Percentiles rank a stretch among this genome's conserved stretches.
These are phyloP conservation scores for Odontamblyopus lacepedii DNA, from an alignment of 2,797 vertebrate species.

Conservation along the genomic window DNA sequence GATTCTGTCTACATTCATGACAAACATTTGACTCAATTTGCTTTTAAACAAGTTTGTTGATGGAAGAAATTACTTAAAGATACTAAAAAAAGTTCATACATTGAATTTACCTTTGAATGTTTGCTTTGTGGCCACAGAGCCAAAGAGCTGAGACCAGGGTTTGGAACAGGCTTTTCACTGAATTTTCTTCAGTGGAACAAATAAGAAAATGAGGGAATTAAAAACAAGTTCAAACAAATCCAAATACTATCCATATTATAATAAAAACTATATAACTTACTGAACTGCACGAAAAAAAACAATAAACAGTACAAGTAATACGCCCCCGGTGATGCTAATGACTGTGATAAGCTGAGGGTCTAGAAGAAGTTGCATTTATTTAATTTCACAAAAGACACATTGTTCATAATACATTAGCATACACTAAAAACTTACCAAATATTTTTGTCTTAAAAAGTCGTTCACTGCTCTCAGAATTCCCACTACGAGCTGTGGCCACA, in stretches of 20 bases:
- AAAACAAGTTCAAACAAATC: neutral
- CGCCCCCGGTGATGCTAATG: conserved; percentile 28
- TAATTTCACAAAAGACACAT: neutral
- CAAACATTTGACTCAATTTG: too few species aligned
- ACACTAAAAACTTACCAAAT: conserved; percentile 56
- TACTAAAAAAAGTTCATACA: neutral
- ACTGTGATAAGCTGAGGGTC: conserved; percentile 43
- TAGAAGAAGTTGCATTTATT: conserved; percentile 24
- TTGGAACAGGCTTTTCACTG: conserved; percentile 58
- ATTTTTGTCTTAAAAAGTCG: conserved; percentile 55
- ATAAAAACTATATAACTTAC: conserved; percentile 51
- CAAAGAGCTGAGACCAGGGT: conserved; percentile 69
- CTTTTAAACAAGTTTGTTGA: neutral
- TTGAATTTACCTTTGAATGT: conserved; percentile 51
- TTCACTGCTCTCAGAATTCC: conserved; percentile 33
- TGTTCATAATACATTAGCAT: neutral
- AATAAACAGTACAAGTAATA: conserved; percentile 40
- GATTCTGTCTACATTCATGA: too few species aligned
- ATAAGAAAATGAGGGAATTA: conserved; percentile 1
- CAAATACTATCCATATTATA: neutral
- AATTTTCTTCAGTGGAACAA: conserved; percentile 62
- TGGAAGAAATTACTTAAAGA: conserved; percentile 11
- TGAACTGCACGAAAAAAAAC: conserved; percentile 47
- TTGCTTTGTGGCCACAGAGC: conserved; percentile 46
- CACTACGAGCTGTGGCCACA: conserved; percentile 42